Evolutionary conservation across 1,140 invertebrate species (phyloP).

Genomic region (Heliconius nattereri): DNA sequence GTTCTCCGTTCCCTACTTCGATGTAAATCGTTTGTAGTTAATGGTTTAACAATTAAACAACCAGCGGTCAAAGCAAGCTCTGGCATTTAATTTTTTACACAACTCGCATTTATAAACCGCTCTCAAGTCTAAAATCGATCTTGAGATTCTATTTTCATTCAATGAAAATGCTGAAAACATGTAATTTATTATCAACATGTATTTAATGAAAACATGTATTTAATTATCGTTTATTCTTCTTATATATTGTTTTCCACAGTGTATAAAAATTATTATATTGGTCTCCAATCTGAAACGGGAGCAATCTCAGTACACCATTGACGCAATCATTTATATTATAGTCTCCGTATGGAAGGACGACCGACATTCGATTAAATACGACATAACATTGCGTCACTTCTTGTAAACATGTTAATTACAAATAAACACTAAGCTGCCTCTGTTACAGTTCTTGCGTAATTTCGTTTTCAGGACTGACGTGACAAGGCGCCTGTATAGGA

Average conservation of each 20-base stretch:
- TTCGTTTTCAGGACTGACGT: constrained; percentile 15
- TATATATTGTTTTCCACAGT: neutral
- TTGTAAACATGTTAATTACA: constrained; percentile 26
- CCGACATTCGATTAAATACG: constrained; percentile 1
- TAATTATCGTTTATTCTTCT: too few species aligned
- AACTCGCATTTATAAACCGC: too few species aligned
- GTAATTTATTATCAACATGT: too few species aligned
- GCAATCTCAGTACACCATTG: neutral
- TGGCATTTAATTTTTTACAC: too few species aligned
- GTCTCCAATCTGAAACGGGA: neutral
- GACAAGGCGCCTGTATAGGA: constrained; percentile 13
- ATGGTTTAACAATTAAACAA: too few species aligned
- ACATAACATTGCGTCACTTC: constrained; percentile 15
- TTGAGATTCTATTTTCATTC: too few species aligned
- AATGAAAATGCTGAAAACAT: too few species aligned
- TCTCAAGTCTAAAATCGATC: too few species aligned
- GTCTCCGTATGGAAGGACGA: neutral
- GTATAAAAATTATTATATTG: neutral
- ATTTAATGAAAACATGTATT: too few species aligned
- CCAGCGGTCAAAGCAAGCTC: too few species aligned
- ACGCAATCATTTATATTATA: neutral
- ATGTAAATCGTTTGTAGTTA: too few species aligned
- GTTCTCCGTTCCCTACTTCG: too few species aligned
- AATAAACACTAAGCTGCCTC: constrained; percentile 37
- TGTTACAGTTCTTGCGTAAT: constrained; percentile 29